phyloP scores from a whole-genome alignment of 2,113 vertebrate species.

The Apodemus speciosus region DNA sequence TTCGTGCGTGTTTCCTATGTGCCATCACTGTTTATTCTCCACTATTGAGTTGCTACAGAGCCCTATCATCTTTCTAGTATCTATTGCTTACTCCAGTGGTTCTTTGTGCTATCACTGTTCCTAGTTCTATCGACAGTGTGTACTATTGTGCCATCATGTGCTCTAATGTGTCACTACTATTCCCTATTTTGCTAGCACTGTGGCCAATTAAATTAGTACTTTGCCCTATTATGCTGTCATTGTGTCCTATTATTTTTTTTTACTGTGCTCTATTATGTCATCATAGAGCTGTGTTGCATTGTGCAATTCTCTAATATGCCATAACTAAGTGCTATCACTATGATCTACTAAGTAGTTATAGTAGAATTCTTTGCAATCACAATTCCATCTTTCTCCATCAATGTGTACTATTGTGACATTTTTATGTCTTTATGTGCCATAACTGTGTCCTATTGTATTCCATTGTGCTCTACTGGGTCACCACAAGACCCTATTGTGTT shows the following conservation, averaged over 20 bases:
- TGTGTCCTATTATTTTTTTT: too few species aligned
- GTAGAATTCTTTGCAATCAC: neutral
- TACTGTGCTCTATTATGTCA: neutral
- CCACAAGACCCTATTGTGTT: neutral
- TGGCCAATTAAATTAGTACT: neutral
- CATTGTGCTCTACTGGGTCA: neutral
- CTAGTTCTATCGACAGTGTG: neutral
- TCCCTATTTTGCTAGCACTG: neutral
- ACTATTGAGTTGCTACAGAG: neutral
- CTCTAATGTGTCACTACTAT: neutral
- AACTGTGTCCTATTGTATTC: neutral
- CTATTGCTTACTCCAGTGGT: neutral
- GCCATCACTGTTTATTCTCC: neutral
- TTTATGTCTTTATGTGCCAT: neutral
- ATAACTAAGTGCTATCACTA: neutral
- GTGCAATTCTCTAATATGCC: neutral
- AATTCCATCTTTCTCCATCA: neutral
- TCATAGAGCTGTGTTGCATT: neutral
- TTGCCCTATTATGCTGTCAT: too few species aligned
- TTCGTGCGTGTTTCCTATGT: neutral
- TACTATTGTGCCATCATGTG: neutral
- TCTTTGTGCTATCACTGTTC: neutral
- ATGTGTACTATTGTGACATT: neutral
- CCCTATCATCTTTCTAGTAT: neutral
- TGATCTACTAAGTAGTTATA: neutral